Evolutionary conservation across 2,113 vertebrate species (phyloP).

Genomic region (Phalacrocorax aristotelis): DNA sequence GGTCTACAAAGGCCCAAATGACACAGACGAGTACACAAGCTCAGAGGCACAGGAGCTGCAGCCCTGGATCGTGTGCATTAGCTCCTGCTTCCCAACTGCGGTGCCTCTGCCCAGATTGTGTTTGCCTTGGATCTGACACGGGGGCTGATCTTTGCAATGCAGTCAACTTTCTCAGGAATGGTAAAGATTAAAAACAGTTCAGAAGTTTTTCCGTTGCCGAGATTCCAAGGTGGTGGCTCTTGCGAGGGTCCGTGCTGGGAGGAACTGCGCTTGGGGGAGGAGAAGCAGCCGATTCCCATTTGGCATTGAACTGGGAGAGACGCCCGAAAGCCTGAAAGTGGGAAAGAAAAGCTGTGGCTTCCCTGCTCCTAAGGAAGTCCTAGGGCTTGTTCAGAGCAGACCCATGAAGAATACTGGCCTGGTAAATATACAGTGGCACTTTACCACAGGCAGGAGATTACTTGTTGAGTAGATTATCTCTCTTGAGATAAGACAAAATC

Average conservation of each 20-base stretch:
- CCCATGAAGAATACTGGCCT: not conserved
- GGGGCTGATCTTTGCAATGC: not conserved
- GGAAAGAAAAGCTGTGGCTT: not conserved
- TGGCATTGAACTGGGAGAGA: not conserved
- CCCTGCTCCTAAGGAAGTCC: not conserved
- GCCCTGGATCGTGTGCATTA: rapidly evolving
- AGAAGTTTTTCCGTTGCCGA: rapidly evolving
- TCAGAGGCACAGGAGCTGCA: not conserved
- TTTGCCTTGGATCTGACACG: not conserved
- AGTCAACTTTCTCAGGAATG: not conserved
- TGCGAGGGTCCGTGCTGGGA: not conserved
- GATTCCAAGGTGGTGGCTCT: not conserved
- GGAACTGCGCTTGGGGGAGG: not conserved
- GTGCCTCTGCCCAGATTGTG: rapidly evolving
- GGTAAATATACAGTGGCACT: constrained; percentile 32
- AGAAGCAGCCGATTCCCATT: rapidly evolving
- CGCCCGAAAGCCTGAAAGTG: not conserved
- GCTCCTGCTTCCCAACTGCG: not conserved
- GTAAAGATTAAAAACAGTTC: rapidly evolving
- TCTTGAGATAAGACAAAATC: constrained; percentile 77
- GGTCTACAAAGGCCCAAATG: constrained; percentile 81
- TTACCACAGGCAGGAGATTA: constrained; percentile 64
- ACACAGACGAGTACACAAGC: constrained; percentile 30
- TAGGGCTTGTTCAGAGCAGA: constrained; percentile 17
- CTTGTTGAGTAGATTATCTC: constrained; percentile 83